A percentile compares a stretch with the other conserved stretches of the same genome.
Conservation (phyloP, 2,797 vertebrate species). For the Dryobates pubescens region DNA sequence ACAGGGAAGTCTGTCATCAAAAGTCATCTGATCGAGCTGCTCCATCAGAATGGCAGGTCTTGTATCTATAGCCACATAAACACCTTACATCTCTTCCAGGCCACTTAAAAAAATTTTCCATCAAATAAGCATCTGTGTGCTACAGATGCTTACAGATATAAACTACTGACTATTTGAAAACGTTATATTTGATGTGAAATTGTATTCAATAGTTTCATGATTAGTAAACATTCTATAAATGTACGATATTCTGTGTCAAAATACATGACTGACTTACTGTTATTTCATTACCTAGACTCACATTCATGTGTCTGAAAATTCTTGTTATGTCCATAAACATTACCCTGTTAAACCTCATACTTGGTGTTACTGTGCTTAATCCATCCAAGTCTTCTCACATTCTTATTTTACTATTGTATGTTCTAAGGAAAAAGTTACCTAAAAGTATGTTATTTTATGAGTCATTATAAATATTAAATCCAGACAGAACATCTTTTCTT, state of each 20-base stretch:
- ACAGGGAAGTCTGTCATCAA: neutral
- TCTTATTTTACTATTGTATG: neutral
- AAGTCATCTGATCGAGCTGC: neutral
- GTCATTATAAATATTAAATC: constrained; percentile 7
- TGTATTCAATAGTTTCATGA: neutral
- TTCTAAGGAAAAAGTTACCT: constrained; percentile 17
- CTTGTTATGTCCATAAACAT: neutral
- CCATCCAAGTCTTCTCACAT: neutral
- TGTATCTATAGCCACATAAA: neutral
- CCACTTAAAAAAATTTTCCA: neutral
- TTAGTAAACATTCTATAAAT: neutral
- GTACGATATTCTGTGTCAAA: neutral
- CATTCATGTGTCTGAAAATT: neutral
- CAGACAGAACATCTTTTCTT: neutral
- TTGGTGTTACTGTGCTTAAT: neutral
- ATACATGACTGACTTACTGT: neutral
- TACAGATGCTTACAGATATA: neutral
- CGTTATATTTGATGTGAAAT: neutral
- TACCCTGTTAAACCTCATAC: neutral
- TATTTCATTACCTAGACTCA: neutral
- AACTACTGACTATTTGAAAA: neutral
- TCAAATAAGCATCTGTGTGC: too few relatives aligned
- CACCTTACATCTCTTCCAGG: neutral
- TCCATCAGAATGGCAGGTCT: neutral
- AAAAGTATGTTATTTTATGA: constrained; percentile 19